Evolutionary conservation across 2,797 vertebrate genomes (phyloP).

Genomic region (Kryptolebias ocellatus): DNA sequence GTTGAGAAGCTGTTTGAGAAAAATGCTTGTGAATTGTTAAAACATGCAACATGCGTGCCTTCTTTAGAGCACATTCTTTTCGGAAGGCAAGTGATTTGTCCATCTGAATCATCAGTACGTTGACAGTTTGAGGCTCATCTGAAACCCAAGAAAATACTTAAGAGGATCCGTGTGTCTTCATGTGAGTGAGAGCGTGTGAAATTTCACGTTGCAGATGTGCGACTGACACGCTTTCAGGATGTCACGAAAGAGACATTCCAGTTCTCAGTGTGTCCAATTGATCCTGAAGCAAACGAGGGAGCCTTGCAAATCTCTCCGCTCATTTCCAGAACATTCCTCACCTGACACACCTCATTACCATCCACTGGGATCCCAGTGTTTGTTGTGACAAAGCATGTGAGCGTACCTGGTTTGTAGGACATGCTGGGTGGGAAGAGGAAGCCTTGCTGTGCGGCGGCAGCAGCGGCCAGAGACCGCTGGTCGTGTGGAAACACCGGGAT

Average conservation of each 20-base stretch:
- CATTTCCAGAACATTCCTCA: slow-evolving; percentile 71
- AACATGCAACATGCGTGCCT: slow-evolving; percentile 1
- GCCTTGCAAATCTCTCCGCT: slow-evolving; percentile 63
- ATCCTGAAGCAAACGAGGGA: slow-evolving; percentile 56
- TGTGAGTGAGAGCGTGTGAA: slow-evolving; percentile 52
- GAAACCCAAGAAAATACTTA: background rate
- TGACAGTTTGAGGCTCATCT: background rate
- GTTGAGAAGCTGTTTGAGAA: slow-evolving; percentile 10
- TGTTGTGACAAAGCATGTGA: background rate
- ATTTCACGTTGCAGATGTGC: slow-evolving; percentile 66
- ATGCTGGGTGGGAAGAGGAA: slow-evolving; percentile 95
- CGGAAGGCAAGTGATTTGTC: slow-evolving; percentile 5
- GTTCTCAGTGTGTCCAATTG: slow-evolving; percentile 64
- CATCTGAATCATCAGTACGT: slow-evolving; percentile 1
- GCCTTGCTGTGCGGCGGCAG: slow-evolving; percentile 93
- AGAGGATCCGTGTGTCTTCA: background rate
- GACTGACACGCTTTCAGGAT: slow-evolving; percentile 55
- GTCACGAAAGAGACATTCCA: slow-evolving; percentile 64
- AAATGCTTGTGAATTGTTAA: background rate
- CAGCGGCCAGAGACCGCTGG: slow-evolving; percentile 94
- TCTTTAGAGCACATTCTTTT: background rate
- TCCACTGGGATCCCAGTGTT: slow-evolving; percentile 37
- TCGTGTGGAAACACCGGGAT: slow-evolving; percentile 98
- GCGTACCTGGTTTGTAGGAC: slow-evolving; percentile 95
- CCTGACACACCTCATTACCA: slow-evolving; percentile 74